These are phyloP conservation scores for Zaprionus bogoriensis DNA, from an alignment of 2,888 invertebrate species.

Conservation along the genomic window DNA sequence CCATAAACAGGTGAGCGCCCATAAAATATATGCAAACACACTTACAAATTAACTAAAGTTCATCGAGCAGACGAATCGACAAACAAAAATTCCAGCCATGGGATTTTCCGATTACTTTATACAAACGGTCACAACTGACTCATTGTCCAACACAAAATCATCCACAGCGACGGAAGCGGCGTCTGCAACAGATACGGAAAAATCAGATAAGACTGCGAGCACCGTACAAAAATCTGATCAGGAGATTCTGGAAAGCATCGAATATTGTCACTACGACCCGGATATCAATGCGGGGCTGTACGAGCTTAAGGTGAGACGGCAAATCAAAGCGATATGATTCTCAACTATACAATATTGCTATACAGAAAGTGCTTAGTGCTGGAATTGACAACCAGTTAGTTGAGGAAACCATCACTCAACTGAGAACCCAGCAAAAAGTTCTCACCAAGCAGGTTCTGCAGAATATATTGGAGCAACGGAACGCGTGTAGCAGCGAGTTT, in stretches of 20 bases:
- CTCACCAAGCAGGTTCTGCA: constrained; percentile 97
- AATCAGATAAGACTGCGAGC: constrained; percentile 23
- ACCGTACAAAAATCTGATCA: constrained; percentile 81
- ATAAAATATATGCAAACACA: not conserved
- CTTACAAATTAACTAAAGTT: too few relatives aligned
- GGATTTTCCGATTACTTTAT: constrained; percentile 83
- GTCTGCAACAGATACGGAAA: constrained; percentile 53
- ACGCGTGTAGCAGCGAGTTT: constrained; percentile 93
- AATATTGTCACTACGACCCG: constrained; percentile 80
- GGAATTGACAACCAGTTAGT: constrained; percentile 80
- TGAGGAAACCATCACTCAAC: constrained; percentile 77
- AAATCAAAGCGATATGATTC: not conserved
- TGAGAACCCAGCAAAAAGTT: constrained; percentile 84
- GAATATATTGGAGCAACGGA: constrained; percentile 95
- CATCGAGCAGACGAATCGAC: constrained; percentile 75
- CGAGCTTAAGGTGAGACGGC: constrained; percentile 77
- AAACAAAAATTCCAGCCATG: constrained; percentile 83
- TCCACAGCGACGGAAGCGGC: constrained; percentile 12
- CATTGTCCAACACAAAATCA: constrained; percentile 44
- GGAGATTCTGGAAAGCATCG: constrained; percentile 82
- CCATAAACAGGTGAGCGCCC: constrained; percentile 80
- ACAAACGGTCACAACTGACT: constrained; percentile 80
- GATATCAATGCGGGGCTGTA: constrained; percentile 79
- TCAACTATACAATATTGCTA: not conserved
- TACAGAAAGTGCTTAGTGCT: constrained; percentile 79